Evolutionary conservation across 2,113 vertebrate species (phyloP).

Genomic region (Rhinopomastus cyanomelas): DNA sequence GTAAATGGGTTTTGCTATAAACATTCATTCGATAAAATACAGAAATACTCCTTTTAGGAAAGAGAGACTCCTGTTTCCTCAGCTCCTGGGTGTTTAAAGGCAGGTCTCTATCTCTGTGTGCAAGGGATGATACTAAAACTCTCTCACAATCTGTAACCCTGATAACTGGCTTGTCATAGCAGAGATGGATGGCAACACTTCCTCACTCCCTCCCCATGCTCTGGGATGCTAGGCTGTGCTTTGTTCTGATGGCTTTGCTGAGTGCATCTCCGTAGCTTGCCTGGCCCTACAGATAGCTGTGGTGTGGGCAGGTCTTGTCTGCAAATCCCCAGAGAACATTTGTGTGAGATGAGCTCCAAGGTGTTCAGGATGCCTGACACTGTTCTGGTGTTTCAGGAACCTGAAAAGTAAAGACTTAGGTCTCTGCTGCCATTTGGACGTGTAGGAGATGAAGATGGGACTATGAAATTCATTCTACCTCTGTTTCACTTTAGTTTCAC

Average conservation of each 20-base stretch:
- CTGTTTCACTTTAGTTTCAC: background rate
- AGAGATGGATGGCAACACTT: background rate
- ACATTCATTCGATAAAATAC: background rate
- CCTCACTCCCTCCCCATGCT: rapidly evolving
- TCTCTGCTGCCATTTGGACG: rapidly evolving
- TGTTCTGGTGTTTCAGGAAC: rapidly evolving
- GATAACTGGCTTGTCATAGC: background rate
- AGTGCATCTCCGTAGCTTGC: background rate
- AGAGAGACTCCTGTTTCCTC: background rate
- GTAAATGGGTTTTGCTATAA: background rate
- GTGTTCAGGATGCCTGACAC: background rate
- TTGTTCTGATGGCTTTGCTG: background rate
- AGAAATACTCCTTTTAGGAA: background rate
- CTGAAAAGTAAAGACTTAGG: background rate
- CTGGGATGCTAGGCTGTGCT: background rate
- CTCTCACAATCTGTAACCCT: background rate
- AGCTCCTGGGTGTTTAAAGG: background rate
- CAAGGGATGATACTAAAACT: background rate
- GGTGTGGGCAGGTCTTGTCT: background rate
- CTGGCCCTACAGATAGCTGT: rapidly evolving
- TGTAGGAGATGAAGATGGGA: background rate
- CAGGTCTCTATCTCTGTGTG: background rate
- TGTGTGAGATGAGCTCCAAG: rapidly evolving
- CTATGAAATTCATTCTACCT: background rate
- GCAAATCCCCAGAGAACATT: background rate